phyloP scores from a whole-genome alignment of 2,113 vertebrate genomes.

The Dromaius novaehollandiae region DNA sequence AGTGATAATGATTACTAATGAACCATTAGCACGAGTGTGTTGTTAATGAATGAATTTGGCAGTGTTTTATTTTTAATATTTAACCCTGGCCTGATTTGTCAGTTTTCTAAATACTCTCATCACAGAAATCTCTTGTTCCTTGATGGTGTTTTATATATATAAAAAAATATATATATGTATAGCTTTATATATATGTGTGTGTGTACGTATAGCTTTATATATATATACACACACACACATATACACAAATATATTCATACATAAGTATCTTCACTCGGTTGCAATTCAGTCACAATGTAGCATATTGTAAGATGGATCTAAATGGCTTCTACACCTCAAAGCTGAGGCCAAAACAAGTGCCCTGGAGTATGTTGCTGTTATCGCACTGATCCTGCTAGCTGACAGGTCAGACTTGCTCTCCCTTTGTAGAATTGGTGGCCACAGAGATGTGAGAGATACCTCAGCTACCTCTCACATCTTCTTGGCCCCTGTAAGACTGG shows the following conservation, averaged over 20 bases:
- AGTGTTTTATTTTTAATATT: neutral
- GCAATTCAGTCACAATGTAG: neutral
- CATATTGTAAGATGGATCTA: neutral
- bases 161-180: no score
- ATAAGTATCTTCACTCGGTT: neutral
- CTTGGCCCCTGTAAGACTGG: neutral
- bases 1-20: no score
- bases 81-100: neutral
- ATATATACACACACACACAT: no score
- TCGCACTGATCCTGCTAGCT: neutral
- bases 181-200: no score
- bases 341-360: neutral
- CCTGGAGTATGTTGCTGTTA: fast-evolving
- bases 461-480: neutral
- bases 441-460: neutral
- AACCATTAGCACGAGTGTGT: neutral
- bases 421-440: neutral
- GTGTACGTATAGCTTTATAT: no score
- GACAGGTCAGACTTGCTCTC: neutral
- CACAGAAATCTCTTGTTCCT: neutral
- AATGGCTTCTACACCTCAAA: neutral
- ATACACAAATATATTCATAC: no score
- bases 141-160: no score
- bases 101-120: neutral
- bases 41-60: neutral